Evolutionary conservation across 2,888 invertebrate species (phyloP), one percentile per base, ranked within the genome.

Genomic region (Cosmia pyralina): DNA sequence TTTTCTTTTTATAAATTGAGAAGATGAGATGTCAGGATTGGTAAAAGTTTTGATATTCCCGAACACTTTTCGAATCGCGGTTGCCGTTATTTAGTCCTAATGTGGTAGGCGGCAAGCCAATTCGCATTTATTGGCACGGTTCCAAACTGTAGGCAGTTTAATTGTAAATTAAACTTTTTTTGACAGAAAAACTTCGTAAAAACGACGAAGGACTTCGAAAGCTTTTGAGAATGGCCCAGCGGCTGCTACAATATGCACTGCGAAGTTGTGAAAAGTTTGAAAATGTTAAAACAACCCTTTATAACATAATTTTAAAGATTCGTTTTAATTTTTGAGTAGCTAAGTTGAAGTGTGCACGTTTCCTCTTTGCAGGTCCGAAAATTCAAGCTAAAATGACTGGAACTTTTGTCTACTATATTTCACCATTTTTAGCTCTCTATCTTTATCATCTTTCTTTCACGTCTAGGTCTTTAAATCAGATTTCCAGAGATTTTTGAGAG

Each of bases 81-180:
- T 58, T 68, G 28, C 13, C 58, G n/a, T 67, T 70, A 67, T 63
- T 75, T 11, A 75, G 58, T 34, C 58, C 70, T 69, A 80, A 80
- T 63, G 65, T 59, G 58, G 50, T 55, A 75, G 62, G 66, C 70
- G 53, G 70, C 48, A 50, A 57, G 65, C 66, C 75, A 69, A 75
- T 79, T 80, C 75, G 15, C 70, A 34, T 67, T 60, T 70, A 67
- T 58, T 75, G 79, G 80, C 79, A 55, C 66, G 66, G 34, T 80
- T 75, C 70, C 80, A 79, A 69, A 75, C 19, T 48, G 53, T 19
- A 28, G 65, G 66, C 65, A n/a, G n/a, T n/a, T n/a, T n/a, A n/a
- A n/a, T n/a, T n/a, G n/a, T n/a, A n/a, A 69, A 65, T 60, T 69
- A 48, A 66, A 58, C 41, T 60, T 58, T 75, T 74, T 75, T 57